Percentiles rank a stretch among this genome's conserved stretches.
phyloP scores from a whole-genome alignment of 2,797 vertebrate genomes.

The Myripristis jacobus region DNA sequence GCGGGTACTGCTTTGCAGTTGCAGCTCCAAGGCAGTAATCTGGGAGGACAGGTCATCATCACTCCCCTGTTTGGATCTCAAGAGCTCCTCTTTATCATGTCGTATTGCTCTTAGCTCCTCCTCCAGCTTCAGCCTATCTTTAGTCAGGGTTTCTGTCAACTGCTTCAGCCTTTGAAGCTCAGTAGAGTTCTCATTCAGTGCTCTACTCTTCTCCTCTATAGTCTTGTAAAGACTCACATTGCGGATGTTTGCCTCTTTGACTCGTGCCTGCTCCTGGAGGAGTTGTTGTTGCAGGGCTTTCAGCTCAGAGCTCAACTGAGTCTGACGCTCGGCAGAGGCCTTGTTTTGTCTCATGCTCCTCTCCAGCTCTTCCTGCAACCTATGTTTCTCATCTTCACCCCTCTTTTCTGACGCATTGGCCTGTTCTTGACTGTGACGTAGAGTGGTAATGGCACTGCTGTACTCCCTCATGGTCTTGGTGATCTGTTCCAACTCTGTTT shows the following conservation, averaged over 20 bases:
- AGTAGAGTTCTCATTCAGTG: slow-evolving; percentile 85
- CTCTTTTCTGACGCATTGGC: slow-evolving; percentile 83
- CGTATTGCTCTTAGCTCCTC: slow-evolving; percentile 87
- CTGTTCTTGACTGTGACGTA: slow-evolving; percentile 91
- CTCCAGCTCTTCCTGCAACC: slow-evolving; percentile 88
- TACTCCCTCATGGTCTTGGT: slow-evolving; percentile 85
- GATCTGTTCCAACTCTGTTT: slow-evolving; percentile 88
- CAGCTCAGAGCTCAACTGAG: slow-evolving; percentile 82
- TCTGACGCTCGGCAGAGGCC: slow-evolving; percentile 81
- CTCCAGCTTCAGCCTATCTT: slow-evolving; percentile 90
- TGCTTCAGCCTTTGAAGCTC: slow-evolving; percentile 89
- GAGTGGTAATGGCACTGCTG: slow-evolving; percentile 83
- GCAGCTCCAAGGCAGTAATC: slow-evolving; percentile 88
- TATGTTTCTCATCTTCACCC: slow-evolving; percentile 84
- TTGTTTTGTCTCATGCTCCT: slow-evolving; percentile 87
- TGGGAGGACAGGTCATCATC: slow-evolving; percentile 86
- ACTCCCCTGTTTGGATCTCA: slow-evolving; percentile 82
- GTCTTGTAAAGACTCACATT: slow-evolving; percentile 88
- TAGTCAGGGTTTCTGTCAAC: slow-evolving; percentile 88
- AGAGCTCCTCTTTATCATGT: slow-evolving; percentile 86
- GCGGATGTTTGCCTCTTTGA: slow-evolving; percentile 87
- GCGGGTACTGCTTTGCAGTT: slow-evolving; percentile 89
- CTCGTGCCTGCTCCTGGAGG: slow-evolving; percentile 87
- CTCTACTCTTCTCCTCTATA: slow-evolving; percentile 89
- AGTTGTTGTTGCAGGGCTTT: slow-evolving; percentile 88